Evolutionary conservation across 92 coral and sea anemone genomes (phyloP), one percentile per base, ranked within the genome.

Genomic region (Virgularia gustaviana): DNA sequence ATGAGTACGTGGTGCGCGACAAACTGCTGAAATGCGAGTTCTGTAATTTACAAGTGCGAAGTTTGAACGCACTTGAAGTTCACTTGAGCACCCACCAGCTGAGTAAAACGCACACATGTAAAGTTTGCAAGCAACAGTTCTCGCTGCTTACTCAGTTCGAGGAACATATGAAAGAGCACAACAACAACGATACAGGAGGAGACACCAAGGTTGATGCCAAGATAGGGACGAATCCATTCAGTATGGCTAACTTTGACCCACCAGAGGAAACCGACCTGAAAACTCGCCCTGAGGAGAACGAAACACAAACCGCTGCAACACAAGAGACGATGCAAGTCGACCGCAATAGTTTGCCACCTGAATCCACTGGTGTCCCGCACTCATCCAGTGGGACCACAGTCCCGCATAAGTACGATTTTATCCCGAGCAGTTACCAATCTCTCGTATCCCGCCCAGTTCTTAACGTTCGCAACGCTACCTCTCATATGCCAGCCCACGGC

Each of bases 21-120:
- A 39, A 81, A 1, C 54, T 81, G 24, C 36, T 73, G 42, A 85
- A 85, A 78, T 89, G 99, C 77, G 90, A 86, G 51, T 84, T 89
- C 85, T 94, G 96, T 19, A 68, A 68, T 30, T 61, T 68, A 28
- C 60, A 68, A 51, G 37, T 68, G 23, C 35, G 34, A 23, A 68
- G 28, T 20, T 20, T 68, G n/a, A 47, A 49, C 29, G 55, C 49
- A 51, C 75, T 68, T 10, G 75, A 68, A 33, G 60, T 44, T 4
- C 75, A 68, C 24, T 35, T 68, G 12, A 61, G 61, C 0, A 68
- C 75, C 31, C 75, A 68, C 51, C 61, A 15, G 4, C 75, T 68
- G 1, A 33, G 23, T 8, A 68, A 68, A 27, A 68, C 60, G 19
- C 75, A 68, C 75, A 49, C 30, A 31, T 68, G 75, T 47, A 31